A percentile compares a stretch with the other conserved stretches of the same genome.
These are phyloP conservation scores for Amphipyra berbera DNA, from an alignment of 2,888 invertebrate species.

Conservation along the genomic window DNA sequence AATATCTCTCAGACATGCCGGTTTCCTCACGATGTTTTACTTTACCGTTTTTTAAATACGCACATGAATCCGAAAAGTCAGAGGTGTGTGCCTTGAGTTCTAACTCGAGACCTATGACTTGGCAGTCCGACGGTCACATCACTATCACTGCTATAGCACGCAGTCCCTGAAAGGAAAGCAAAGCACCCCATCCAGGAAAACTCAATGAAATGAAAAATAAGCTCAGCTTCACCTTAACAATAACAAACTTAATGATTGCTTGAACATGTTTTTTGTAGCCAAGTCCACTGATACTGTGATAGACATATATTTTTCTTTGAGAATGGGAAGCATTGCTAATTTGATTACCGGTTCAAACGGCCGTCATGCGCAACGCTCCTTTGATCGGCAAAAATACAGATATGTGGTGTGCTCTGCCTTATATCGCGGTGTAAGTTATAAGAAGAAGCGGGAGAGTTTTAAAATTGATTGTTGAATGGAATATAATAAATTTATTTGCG, in stretches of 20 bases:
- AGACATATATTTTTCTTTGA: slow-evolving; percentile 88
- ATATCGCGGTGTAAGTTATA: slow-evolving; percentile 48
- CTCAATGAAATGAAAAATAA: background rate
- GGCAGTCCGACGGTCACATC: too few species aligned
- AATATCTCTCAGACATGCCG: too few species aligned
- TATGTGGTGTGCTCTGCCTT: slow-evolving; percentile 82
- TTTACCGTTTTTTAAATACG: too few species aligned
- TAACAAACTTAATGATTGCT: slow-evolving; percentile 39
- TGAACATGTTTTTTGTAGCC: slow-evolving; percentile 50
- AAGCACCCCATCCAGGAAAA: too few species aligned
- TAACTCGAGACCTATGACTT: too few species aligned
- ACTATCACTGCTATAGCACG: too few species aligned
- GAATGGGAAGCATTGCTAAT: slow-evolving; percentile 88
- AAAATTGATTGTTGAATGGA: background rate
- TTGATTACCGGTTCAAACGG: slow-evolving; percentile 90
- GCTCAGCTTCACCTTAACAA: background rate
- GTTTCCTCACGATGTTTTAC: too few species aligned
- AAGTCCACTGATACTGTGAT: slow-evolving; percentile 74
- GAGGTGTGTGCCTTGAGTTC: too few species aligned
- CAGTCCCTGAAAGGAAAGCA: too few species aligned
- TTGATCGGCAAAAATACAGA: slow-evolving; percentile 89
- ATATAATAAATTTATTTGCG: too few species aligned
- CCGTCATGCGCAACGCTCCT: slow-evolving; percentile 85
- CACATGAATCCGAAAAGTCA: too few species aligned
- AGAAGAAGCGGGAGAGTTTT: slow-evolving; percentile 47